These are phyloP conservation scores for Autographa pulchrina DNA, from an alignment of 2,888 invertebrate genomes.

Conservation along the genomic window DNA sequence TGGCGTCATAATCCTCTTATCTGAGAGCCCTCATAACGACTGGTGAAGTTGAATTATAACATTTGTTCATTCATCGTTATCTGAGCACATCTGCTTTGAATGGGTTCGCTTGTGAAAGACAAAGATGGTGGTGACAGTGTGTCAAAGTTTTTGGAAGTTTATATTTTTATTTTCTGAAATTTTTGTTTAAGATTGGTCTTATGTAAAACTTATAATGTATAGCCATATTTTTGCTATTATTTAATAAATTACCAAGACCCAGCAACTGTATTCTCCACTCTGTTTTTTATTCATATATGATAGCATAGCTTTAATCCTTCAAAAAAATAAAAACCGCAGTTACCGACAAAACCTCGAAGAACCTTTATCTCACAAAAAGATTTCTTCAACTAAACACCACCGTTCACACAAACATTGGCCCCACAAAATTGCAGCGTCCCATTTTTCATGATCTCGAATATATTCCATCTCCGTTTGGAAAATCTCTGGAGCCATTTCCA, in stretches of 20 bases:
- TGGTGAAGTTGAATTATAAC: not conserved
- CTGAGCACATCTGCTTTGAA: not conserved
- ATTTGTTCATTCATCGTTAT: constrained; percentile 13
- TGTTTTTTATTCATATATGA: too few relatives aligned
- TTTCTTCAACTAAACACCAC: not conserved
- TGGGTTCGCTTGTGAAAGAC: not conserved
- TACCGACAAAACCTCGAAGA: too few relatives aligned
- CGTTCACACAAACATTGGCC: not conserved
- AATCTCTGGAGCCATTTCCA: constrained; percentile 38
- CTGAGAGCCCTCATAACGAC: constrained; percentile 3
- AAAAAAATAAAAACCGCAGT: too few relatives aligned
- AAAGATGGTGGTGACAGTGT: not conserved
- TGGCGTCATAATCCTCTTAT: constrained; percentile 27
- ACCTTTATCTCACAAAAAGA: constrained; percentile 6
- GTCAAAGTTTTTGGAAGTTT: not conserved
- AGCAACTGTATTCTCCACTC: too few relatives aligned
- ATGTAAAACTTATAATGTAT: too few relatives aligned
- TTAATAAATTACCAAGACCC: too few relatives aligned
- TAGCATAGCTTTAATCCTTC: too few relatives aligned
- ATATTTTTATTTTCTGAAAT: not conserved
- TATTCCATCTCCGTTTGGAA: constrained; percentile 14
- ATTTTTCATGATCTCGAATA: constrained; percentile 13
- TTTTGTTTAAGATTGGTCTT: not conserved
- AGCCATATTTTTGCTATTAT: too few relatives aligned
- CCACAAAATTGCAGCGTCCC: constrained; percentile 8